These are phyloP conservation scores for Montipora foliosa DNA, from an alignment of 64 coral and sea anemone species.

Conservation along the genomic window DNA sequence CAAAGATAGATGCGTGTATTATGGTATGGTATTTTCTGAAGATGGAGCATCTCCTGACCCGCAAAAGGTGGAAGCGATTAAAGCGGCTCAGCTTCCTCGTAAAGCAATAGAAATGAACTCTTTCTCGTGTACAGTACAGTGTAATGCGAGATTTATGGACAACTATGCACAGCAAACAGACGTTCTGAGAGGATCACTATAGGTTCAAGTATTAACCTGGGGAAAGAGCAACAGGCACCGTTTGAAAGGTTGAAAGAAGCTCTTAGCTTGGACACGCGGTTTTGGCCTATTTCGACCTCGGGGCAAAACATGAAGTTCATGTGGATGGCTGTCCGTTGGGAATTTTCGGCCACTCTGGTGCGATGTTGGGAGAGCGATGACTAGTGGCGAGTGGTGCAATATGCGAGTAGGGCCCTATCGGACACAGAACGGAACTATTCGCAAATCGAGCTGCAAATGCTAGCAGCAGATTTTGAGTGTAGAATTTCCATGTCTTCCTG, in stretches of 20 bases:
- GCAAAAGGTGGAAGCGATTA: too few species aligned
- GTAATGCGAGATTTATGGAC: constrained; percentile 47
- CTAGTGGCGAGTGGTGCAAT: constrained; percentile 4
- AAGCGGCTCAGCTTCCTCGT: not conserved
- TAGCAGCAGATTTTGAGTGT: constrained; percentile 23
- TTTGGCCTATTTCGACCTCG: constrained; percentile 24
- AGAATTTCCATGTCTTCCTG: constrained; percentile 45
- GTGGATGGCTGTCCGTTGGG: constrained; percentile 50
- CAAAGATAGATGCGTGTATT: not conserved
- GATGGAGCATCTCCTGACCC: too few species aligned
- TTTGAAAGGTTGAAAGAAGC: constrained; percentile 16
- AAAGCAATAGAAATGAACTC: constrained; percentile 51
- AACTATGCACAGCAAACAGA: not conserved
- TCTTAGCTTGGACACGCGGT: constrained; percentile 1
- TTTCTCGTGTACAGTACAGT: constrained; percentile 19
- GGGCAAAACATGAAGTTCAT: constrained; percentile 34
- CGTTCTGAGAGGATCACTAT: constrained; percentile 13
- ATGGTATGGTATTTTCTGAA: not conserved
- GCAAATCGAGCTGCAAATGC: constrained; percentile 42
- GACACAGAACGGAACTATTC: constrained; percentile 20
- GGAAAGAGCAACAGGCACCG: too few species aligned
- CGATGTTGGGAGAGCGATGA: not conserved
- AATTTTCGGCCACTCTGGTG: constrained; percentile 39
- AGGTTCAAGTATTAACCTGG: too few species aligned
- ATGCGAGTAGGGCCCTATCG: constrained; percentile 27